Evolutionary conservation across 1,140 invertebrate species (phyloP).

Genomic region (Zaprionus camerounensis): DNA sequence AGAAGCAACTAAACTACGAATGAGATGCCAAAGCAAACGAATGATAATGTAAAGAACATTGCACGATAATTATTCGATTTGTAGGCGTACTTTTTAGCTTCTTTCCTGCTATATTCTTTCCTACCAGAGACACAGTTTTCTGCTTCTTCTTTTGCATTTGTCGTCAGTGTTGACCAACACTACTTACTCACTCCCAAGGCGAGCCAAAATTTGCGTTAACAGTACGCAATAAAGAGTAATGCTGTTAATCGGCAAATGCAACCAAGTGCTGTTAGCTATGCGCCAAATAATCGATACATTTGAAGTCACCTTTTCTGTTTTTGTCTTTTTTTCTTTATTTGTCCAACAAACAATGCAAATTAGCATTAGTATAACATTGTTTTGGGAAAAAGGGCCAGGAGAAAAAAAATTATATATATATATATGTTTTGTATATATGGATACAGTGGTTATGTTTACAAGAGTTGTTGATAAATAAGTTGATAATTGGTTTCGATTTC

Average conservation of each 20-base stretch:
- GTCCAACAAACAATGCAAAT: conserved; percentile 35
- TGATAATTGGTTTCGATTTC: conserved; percentile 22
- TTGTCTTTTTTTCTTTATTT: conserved; percentile 11
- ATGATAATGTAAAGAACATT: conserved; percentile 58
- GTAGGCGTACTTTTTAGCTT: conserved; percentile 47
- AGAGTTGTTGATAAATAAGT: conserved; percentile 41
- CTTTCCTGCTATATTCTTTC: conserved; percentile 34
- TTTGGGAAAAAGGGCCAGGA: conserved; percentile 12
- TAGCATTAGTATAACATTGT: conserved; percentile 36
- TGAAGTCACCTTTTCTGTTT: not conserved
- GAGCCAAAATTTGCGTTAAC: conserved; percentile 18
- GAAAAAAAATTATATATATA: conserved; percentile 9
- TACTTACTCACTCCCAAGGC: not conserved
- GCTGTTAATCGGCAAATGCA: not conserved
- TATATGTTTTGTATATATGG: conserved; percentile 22
- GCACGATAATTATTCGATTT: conserved; percentile 59
- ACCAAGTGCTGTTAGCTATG: conserved; percentile 1
- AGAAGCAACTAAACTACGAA: conserved; percentile 55
- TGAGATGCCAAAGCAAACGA: conserved; percentile 48
- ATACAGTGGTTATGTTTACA: conserved; percentile 39
- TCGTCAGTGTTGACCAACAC: conserved; percentile 20
- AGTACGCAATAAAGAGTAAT: not conserved
- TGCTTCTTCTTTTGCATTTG: conserved; percentile 10
- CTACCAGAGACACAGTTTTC: conserved; percentile 27
- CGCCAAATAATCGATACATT: not conserved